Evolutionary conservation across 2,888 invertebrate genomes (phyloP).

Genomic region (Acanthosepion esculentum): DNA sequence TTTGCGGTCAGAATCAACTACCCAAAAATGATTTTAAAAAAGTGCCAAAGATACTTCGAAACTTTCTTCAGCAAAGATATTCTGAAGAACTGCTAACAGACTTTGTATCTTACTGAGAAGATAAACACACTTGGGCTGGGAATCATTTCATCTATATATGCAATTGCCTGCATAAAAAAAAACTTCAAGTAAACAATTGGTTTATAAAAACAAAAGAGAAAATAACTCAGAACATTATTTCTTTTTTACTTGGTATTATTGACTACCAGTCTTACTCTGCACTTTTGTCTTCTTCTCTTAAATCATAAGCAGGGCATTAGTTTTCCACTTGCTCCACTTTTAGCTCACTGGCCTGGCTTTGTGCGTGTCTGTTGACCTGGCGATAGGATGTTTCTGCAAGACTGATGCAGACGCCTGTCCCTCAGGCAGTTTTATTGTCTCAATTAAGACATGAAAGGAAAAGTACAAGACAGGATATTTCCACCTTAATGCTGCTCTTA

Average conservation of each 20-base stretch:
- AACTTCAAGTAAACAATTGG: neutral
- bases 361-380: constrained; percentile 15
- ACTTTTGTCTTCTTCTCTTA: neutral
- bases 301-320: constrained; percentile 33
- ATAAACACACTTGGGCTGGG: neutral
- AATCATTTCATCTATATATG: neutral
- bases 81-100: neutral
- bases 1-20: neutral
- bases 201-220: neutral
- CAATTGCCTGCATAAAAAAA: neutral
- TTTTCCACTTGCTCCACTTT: neutral
- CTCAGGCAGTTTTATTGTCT: neutral
- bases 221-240: neutral
- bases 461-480: constrained; percentile 33
- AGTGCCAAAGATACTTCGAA: neutral
- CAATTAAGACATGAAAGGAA: constrained; percentile 33
- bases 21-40: neutral
- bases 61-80: neutral
- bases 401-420: neutral
- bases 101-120: neutral
- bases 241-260: neutral
- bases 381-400: constrained; percentile 12
- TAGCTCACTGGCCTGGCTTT: constrained; percentile 7
- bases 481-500: constrained; percentile 20
- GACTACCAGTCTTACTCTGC: neutral